Evolutionary conservation across 1,140 invertebrate genomes (phyloP), one percentile per base, ranked within the genome.

Genomic region (Orchesella cincta): DNA sequence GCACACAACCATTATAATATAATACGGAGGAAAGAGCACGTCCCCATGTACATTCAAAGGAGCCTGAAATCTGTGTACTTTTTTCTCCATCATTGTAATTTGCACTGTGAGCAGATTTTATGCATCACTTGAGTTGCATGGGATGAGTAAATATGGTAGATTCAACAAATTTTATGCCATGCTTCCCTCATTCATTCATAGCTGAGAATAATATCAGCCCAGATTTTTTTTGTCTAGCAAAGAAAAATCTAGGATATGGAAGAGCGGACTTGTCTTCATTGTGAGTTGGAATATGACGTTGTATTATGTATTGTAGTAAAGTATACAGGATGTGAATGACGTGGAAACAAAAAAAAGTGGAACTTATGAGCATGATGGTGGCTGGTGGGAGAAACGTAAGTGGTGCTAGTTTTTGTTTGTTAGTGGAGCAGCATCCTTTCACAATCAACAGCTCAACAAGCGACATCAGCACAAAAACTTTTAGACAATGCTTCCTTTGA

Each of bases 81-180:
- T 57, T 57, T n/a, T n/a, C 8, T 26, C 62, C 33, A 29, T 33
- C 28, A 18, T 67, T 33, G 62, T 67, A 67, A 67, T 67, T 67
- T 67, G 62, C 62, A 67, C 62, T 31, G 62, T 29, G 29, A 67
- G 62, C 62, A 67, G 62, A 67, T 67, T 67, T 67, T 67, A 67
- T 67, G 62, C 62, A 29, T 67, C 62, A 67, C 62, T 67, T 67
- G 62, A 67, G 62, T 31, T 67, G 62, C 62, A 67, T 33, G n/a
- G 33, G 14, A 67, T 5, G 62, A 67, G 62, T 67, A 67, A 67
- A 67, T 33, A 67, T 33, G 62, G 26, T 33, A 33, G 62, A 67
- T 67, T 67, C 62, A 67, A 67, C 62, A 67, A 67, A 67, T 67
- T 67, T 67, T 33, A 67, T 67, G 62, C 14, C 62, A 33, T 67